phyloP scores from a whole-genome alignment of 37 sponge, comb jelly and placozoan genomes.

The Diacarnus erythraeanus region DNA sequence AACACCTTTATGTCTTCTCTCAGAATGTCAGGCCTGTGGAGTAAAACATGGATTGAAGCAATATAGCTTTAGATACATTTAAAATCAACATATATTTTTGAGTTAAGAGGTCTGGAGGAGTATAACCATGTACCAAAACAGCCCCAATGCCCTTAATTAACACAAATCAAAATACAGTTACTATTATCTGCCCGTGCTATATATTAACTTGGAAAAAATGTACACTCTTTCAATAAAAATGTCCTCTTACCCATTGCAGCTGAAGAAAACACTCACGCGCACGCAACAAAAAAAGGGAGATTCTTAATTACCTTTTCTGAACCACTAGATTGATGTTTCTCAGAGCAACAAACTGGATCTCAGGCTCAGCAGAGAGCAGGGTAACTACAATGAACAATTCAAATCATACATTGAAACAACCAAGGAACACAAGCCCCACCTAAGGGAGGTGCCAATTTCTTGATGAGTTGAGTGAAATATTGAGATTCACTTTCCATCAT shows the following conservation, averaged over 20 bases:
- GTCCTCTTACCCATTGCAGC: no score
- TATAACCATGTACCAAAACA: no score
- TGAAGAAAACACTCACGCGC: no score
- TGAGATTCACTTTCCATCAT: conserved; percentile 63
- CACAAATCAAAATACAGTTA: no score
- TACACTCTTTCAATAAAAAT: no score
- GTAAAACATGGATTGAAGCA: no score
- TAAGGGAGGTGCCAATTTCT: conserved; percentile 95
- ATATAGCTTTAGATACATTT: no score
- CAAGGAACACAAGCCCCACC: conserved; percentile 39
- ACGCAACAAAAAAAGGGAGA: not conserved
- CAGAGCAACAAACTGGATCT: conserved; percentile 98
- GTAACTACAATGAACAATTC: conserved; percentile 59
- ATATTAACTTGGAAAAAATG: no score
- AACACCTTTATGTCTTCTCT: conserved; percentile 97
- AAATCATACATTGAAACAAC: not conserved
- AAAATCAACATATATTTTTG: no score
- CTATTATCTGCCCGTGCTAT: no score
- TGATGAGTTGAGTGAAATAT: conserved; percentile 63
- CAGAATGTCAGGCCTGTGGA: conserved; percentile 82
- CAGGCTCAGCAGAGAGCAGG: conserved; percentile 92
- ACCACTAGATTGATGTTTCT: conserved; percentile 98
- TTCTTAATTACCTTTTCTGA: conserved; percentile 87
- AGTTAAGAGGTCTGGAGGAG: no score
- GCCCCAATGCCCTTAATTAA: no score